A percentile compares a stretch with the other conserved stretches of the same genome.
These are phyloP conservation scores for Drosophila colorata DNA, from an alignment of 2,888 invertebrate genomes.

Conservation along the genomic window DNA sequence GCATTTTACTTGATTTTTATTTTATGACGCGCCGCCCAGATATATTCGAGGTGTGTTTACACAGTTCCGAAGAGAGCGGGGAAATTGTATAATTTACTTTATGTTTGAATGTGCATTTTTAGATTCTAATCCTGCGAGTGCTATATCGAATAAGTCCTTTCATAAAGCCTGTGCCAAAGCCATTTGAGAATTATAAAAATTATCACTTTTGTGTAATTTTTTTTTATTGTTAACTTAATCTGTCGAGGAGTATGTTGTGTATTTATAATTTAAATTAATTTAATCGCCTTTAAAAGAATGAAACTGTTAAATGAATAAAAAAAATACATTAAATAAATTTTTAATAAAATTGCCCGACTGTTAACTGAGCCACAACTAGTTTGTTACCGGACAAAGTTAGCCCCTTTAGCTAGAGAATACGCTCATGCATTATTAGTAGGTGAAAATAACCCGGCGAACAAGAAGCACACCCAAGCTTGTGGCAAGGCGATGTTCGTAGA, in stretches of 20 bases:
- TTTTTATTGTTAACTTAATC: too few species aligned
- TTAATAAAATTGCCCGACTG: background rate
- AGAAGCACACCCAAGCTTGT: background rate
- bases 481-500: conserved; percentile 19
- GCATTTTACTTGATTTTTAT: conserved; percentile 66
- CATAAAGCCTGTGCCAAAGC: too few species aligned
- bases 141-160: too few species aligned
- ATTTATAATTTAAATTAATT: too few species aligned
- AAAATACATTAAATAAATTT: conserved; percentile 2
- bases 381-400: conserved; percentile 13
- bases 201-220: too few species aligned
- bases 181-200: too few species aligned
- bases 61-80: conserved; percentile 1
- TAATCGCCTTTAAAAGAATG: background rate
- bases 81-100: background rate
- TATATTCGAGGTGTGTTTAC: conserved; percentile 13
- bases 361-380: conserved; percentile 8
- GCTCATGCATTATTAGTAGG: conserved; percentile 32
- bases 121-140: background rate
- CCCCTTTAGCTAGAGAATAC: background rate
- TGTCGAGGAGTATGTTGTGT: too few species aligned
- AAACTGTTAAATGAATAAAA: too few species aligned
- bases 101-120: conserved; percentile 1
- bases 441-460: background rate
- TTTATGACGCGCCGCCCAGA: conserved; percentile 35